Conservation (phyloP, 2,797 vertebrate genomes). For the Hippopotamyrus pictus region DNA sequence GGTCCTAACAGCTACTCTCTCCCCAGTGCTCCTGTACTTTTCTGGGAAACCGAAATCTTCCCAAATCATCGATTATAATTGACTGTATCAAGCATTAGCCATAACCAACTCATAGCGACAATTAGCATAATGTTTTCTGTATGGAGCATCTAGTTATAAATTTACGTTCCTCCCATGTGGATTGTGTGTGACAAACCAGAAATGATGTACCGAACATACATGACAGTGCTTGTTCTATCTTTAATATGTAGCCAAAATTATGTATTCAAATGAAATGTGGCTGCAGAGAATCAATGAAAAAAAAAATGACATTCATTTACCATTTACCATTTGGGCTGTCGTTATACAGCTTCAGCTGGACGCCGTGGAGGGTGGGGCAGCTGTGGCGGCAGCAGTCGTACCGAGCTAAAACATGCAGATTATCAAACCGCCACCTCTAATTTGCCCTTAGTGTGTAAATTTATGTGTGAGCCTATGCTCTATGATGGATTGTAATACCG, state of each 20-base stretch:
- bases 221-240: neutral
- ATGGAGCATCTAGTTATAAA: neutral
- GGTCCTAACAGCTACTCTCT: neutral
- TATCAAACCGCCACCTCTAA: neutral
- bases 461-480: neutral
- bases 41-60: neutral
- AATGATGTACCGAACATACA: neutral
- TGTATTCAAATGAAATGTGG: neutral
- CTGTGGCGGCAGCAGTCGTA: neutral
- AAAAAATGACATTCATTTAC: neutral
- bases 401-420: neutral
- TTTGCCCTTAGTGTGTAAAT: neutral
- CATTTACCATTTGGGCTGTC: neutral
- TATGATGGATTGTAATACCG: neutral
- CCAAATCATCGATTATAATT: neutral
- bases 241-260: neutral
- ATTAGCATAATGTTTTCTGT: neutral
- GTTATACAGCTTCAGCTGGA: neutral
- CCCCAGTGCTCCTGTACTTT: neutral
- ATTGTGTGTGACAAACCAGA: neutral
- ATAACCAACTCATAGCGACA: neutral
- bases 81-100: neutral
- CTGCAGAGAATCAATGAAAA: neutral
- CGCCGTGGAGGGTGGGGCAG: neutral
- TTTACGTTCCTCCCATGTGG: neutral